Conservation (phyloP, 2,888 invertebrate species). For the Drosophila flavopinicola region DNA sequence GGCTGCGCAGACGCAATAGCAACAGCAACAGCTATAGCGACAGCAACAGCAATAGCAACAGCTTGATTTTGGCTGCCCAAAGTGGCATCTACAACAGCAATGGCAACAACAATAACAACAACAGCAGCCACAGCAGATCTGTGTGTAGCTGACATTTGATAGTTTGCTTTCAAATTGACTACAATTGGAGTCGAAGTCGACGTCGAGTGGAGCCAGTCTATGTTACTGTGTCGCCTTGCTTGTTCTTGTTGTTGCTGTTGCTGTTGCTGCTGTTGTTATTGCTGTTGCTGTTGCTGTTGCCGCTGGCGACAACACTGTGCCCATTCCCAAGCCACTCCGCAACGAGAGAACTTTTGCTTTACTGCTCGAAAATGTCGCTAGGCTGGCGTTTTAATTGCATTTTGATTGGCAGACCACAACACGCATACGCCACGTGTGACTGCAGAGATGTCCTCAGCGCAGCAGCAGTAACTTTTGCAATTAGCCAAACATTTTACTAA, state of each 20-base stretch:
- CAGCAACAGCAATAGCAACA: slow-evolving; percentile 40
- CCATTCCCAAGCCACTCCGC: slow-evolving; percentile 64
- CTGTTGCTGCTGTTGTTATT: slow-evolving; percentile 14
- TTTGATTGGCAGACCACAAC: slow-evolving; percentile 49
- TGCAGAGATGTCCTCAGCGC: neutral
- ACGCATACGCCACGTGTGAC: slow-evolving; percentile 46
- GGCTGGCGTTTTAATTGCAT: slow-evolving; percentile 65
- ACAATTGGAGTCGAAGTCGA: slow-evolving; percentile 59
- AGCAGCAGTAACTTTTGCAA: slow-evolving; percentile 39
- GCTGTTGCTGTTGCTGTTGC: slow-evolving; percentile 38
- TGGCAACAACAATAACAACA: slow-evolving; percentile 30
- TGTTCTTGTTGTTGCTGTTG: slow-evolving; percentile 37
- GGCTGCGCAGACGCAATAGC: slow-evolving; percentile 68
- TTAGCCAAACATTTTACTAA: slow-evolving; percentile 61
- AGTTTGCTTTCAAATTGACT: slow-evolving; percentile 79
- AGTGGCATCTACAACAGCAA: slow-evolving; percentile 53
- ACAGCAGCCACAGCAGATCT: slow-evolving; percentile 25
- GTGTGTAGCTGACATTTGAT: slow-evolving; percentile 74
- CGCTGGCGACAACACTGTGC: slow-evolving; percentile 59
- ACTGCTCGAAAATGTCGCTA: slow-evolving; percentile 45
- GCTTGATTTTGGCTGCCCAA: slow-evolving; percentile 60
- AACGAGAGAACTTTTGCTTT: slow-evolving; percentile 56
- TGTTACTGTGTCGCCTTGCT: slow-evolving; percentile 67
- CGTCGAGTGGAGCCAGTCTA: slow-evolving; percentile 49
- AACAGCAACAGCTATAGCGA: slow-evolving; percentile 33